Conservation (phyloP, 1,140 invertebrate species). For the Helicorthomorpha holstii region DNA sequence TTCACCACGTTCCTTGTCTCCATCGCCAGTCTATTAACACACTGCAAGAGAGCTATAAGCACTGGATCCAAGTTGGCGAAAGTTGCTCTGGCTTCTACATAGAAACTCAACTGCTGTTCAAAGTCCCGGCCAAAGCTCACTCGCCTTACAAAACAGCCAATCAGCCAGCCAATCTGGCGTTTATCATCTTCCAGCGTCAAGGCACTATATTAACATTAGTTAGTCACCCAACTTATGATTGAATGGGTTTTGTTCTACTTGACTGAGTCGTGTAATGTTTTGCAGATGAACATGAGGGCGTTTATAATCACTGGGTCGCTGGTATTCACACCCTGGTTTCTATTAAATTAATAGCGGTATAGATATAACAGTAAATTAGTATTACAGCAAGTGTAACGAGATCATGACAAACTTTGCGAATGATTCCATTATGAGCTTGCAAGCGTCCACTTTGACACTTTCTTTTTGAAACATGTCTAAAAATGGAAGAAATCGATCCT, state of each 20-base stretch:
- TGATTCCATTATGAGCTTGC: slow-evolving; percentile 58
- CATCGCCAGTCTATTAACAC: slow-evolving; percentile 59
- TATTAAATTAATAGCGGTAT: slow-evolving; percentile 11
- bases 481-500: slow-evolving; percentile 77
- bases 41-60: slow-evolving; percentile 52
- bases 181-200: slow-evolving; percentile 86
- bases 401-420: slow-evolving; percentile 32
- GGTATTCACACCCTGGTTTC: slow-evolving; percentile 37
- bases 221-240: slow-evolving; percentile 9
- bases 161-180: slow-evolving; percentile 62
- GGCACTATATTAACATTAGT: slow-evolving; percentile 38
- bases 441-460: slow-evolving; percentile 57
- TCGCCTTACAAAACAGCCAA: slow-evolving; percentile 57
- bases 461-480: slow-evolving; percentile 79
- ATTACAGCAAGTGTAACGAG: no score
- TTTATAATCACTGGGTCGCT: slow-evolving; percentile 73
- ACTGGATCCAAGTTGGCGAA: slow-evolving; percentile 82
- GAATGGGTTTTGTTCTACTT: slow-evolving; percentile 40
- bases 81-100: slow-evolving; percentile 69
- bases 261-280: slow-evolving; percentile 78
- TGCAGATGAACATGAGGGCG: slow-evolving; percentile 66
- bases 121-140: slow-evolving; percentile 70
- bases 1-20: slow-evolving; percentile 51
- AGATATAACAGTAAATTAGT: no score
- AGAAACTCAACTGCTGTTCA: slow-evolving; percentile 81